These are phyloP conservation scores for Bos taurus DNA, from an alignment of 2,113 vertebrate species.

Conservation along the genomic window DNA sequence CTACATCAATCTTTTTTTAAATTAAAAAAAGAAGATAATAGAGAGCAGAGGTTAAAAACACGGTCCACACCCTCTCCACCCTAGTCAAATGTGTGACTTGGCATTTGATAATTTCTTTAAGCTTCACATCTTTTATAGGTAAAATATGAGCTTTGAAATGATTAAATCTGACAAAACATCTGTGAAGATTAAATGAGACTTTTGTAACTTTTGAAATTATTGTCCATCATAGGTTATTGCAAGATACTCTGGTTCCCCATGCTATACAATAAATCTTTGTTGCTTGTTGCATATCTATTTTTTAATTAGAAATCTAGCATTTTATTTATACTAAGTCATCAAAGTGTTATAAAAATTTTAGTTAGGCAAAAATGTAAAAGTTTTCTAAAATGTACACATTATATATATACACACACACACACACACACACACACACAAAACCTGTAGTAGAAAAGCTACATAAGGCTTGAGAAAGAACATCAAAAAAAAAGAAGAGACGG, in stretches of 20 bases:
- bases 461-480: not conserved
- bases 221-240: not conserved
- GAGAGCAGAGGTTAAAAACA: not conserved
- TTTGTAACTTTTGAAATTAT: not conserved
- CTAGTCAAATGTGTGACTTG: not conserved
- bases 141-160: not conserved
- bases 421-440: not conserved
- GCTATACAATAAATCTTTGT: not conserved
- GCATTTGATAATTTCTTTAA: not conserved
- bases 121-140: not conserved
- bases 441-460: no score
- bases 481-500: not conserved
- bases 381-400: not conserved
- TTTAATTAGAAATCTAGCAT: not conserved
- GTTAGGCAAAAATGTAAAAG: not conserved
- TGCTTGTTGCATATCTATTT: not conserved
- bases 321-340: not conserved
- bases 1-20: not conserved
- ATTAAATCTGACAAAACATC: not conserved
- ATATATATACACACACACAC: no score
- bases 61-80: no score
- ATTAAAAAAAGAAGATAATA: not conserved
- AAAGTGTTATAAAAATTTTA: not conserved
- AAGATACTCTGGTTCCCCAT: not conserved
- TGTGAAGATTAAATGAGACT: slow-evolving; percentile 12